Evolutionary conservation across 2,888 invertebrate genomes (phyloP), one percentile per base, ranked within the genome.

Genomic region (Orgyia antiqua): DNA sequence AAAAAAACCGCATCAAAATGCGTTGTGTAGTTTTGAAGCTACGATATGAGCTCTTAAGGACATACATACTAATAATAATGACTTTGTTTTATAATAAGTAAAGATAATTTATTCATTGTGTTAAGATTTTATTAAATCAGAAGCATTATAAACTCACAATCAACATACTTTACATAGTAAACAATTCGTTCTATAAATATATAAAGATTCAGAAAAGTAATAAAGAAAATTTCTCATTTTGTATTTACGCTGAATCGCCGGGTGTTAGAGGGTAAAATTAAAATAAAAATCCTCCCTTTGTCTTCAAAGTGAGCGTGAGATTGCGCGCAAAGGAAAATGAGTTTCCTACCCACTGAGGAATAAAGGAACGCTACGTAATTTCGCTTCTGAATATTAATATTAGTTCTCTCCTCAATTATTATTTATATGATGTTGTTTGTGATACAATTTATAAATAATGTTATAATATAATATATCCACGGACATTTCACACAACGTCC

Each of bases 241-340:
- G 4, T 25, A 24, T 29, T 33, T 31, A 18, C 10, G 3, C 15
- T 15, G 13, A 7, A 23, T 10, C 10, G 23, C 10, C 23, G 9
- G 18, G 41, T 12, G 19, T 36, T 25, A 29, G 10, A 29, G 34
- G 30, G 41, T 31, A 47, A 52, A 57, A 55, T 62, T 49, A 49
- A 54, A 57, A 48, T 42, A 45, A 50, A 45, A 48, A 32, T 29
- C 29, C 9, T 15, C 24, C 35, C 45, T 52, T 68, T 62, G 51
- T 50, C 49, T 46, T 51, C 51, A 58, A 63, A 60, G 52, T 47
- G 48, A 54, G 54, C 49, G 51, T 36, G 49, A 53, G 44, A 53
- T 57, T 44, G 47, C 42, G 33, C 33, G 32, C 37, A 36, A 36
- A 48, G 48, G 42, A 58, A 68, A 68, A 64, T 57, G 51, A 59